phyloP scores from a whole-genome alignment of 1,140 invertebrate species.

The Drosophila triauraria region DNA sequence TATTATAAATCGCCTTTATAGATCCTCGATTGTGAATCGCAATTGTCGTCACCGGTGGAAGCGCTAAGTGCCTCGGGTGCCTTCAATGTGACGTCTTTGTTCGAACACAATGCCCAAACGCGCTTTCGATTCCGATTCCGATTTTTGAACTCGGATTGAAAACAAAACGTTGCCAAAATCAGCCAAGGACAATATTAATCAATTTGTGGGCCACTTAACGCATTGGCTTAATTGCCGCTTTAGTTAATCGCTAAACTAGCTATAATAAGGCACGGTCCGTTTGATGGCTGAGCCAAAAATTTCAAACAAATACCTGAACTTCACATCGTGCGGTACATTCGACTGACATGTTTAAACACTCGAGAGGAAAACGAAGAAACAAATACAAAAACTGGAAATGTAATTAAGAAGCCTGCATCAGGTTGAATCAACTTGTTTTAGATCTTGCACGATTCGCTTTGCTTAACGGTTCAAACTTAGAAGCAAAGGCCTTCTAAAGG shows the following conservation, averaged over 20 bases:
- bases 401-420: constrained; percentile 48
- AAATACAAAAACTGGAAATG: constrained; percentile 47
- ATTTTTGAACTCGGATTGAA: constrained; percentile 27
- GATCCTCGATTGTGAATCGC: constrained; percentile 9
- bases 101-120: constrained; percentile 12
- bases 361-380: constrained; percentile 36
- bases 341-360: constrained; percentile 24
- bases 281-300: constrained; percentile 26
- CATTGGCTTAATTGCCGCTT: constrained; percentile 27
- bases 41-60: constrained; percentile 37
- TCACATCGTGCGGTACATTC: constrained; percentile 2
- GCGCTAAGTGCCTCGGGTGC: constrained; percentile 33
- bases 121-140: constrained; percentile 5
- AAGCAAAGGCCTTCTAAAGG: constrained; percentile 44
- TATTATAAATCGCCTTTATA: constrained; percentile 21
- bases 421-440: constrained; percentile 48
- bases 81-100: constrained; percentile 32
- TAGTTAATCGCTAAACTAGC: constrained; percentile 35
- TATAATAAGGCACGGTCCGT: constrained; percentile 30
- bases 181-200: constrained; percentile 39
- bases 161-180: constrained; percentile 37
- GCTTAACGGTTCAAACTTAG: constrained; percentile 35
- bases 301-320: constrained; percentile 30
- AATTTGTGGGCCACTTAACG: constrained; percentile 30
- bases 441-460: constrained; percentile 22